phyloP scores from a whole-genome alignment of 2,113 vertebrate genomes.

The Thalassarche chlororhynchos region DNA sequence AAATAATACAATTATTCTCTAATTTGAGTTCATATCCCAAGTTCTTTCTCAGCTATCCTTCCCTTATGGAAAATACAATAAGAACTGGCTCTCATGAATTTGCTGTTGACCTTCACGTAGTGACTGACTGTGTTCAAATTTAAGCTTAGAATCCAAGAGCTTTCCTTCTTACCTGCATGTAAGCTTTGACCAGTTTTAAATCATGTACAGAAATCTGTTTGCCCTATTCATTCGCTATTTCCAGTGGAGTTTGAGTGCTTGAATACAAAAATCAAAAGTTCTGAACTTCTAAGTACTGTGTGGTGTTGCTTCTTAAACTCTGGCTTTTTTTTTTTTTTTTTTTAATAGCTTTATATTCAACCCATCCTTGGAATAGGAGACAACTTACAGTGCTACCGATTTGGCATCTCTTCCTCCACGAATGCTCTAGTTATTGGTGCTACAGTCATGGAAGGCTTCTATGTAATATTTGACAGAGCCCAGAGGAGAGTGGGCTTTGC shows the following conservation, averaged over 20 bases:
- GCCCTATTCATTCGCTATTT: background rate
- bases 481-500: constrained; percentile 90
- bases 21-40: background rate
- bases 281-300: background rate
- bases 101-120: background rate
- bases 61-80: background rate
- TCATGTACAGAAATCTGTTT: background rate
- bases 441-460: constrained; percentile 97
- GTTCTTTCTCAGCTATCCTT: background rate
- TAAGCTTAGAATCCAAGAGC: background rate
- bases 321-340: background rate
- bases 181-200: background rate
- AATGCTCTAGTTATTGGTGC: constrained; percentile 93
- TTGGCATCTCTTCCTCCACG: constrained; percentile 88
- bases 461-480: constrained; percentile 91
- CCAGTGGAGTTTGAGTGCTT: background rate
- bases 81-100: background rate
- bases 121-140: background rate
- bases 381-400: constrained; percentile 88
- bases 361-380: constrained; percentile 82
- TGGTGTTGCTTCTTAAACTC: background rate
- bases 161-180: background rate
- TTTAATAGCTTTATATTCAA: constrained; percentile 91
- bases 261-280: background rate
- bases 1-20: background rate